A percentile compares a stretch with the other conserved stretches of the same genome.
Evolutionary conservation across 2,113 vertebrate species (phyloP).

Genomic region (Phyllostomus discolor): DNA sequence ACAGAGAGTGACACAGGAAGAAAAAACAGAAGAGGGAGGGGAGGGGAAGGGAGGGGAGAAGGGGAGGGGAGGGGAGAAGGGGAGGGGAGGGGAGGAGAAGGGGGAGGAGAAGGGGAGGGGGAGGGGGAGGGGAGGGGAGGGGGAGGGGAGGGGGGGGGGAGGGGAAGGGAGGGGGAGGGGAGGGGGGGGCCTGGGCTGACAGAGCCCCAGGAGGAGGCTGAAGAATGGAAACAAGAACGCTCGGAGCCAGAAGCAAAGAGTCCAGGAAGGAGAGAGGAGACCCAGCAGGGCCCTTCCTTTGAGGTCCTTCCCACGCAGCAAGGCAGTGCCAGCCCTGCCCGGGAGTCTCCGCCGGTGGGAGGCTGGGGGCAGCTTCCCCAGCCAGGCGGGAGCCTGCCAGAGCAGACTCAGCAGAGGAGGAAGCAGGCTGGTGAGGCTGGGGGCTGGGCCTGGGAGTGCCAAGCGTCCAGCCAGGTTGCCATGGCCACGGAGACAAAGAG

Average conservation of each 20-base stretch:
- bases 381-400: slow-evolving; percentile 31
- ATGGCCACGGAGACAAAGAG: slow-evolving; percentile 56
- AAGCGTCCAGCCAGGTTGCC: slow-evolving; percentile 59
- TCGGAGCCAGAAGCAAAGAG: background rate
- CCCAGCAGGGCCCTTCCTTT: background rate
- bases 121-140: background rate
- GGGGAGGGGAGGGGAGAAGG: accelerated
- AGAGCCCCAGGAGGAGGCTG: background rate
- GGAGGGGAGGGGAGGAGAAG: background rate
- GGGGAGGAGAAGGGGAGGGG: background rate
- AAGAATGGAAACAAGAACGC: background rate
- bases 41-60: background rate
- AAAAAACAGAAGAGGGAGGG: background rate
- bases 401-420: background rate
- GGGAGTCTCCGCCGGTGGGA: background rate
- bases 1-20: background rate
- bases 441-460: slow-evolving; percentile 49
- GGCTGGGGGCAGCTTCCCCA: background rate
- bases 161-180: background rate
- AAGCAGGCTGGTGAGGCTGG: background rate
- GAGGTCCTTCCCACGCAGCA: background rate
- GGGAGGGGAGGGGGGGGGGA: background rate
- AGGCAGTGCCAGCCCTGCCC: background rate
- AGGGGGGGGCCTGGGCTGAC: background rate
- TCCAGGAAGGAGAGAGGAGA: background rate